phyloP scores from a whole-genome alignment of 1,140 invertebrate genomes.

The Rhyzopertha dominica region DNA sequence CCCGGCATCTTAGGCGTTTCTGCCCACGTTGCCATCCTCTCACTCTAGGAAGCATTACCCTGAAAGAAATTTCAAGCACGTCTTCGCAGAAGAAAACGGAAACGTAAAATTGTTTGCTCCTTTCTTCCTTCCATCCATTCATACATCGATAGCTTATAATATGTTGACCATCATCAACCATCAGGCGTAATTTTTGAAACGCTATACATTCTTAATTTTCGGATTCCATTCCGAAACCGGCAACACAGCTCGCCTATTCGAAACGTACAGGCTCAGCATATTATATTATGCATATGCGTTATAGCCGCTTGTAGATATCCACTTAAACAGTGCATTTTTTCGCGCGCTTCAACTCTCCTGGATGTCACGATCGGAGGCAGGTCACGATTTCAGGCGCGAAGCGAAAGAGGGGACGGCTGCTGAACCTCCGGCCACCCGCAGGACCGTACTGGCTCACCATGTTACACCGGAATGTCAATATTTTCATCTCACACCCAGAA shows the following conservation, averaged over 20 bases:
- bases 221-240: neutral
- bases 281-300: constrained; percentile 32
- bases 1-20: constrained; percentile 19
- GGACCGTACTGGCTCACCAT: neutral
- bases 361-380: constrained; percentile 37
- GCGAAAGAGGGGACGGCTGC: constrained; percentile 31
- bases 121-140: neutral
- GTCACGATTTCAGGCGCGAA: constrained; percentile 37
- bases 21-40: constrained; percentile 15
- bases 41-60: constrained; percentile 10
- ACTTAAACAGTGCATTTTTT: constrained; percentile 37
- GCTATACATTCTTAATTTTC: neutral
- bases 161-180: neutral
- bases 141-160: neutral
- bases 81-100: no score
- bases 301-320: constrained; percentile 30
- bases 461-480: neutral
- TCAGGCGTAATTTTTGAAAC: neutral
- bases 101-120: no score
- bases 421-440: constrained; percentile 15
- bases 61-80: constrained; percentile 12
- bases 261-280: constrained; percentile 5
- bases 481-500: constrained; percentile 2
- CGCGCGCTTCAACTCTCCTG: constrained; percentile 10
- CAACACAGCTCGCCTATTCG: neutral